These are phyloP conservation scores for Clarias laeviceps DNA, from an alignment of 2,797 vertebrate genomes.

Conservation along the genomic window DNA sequence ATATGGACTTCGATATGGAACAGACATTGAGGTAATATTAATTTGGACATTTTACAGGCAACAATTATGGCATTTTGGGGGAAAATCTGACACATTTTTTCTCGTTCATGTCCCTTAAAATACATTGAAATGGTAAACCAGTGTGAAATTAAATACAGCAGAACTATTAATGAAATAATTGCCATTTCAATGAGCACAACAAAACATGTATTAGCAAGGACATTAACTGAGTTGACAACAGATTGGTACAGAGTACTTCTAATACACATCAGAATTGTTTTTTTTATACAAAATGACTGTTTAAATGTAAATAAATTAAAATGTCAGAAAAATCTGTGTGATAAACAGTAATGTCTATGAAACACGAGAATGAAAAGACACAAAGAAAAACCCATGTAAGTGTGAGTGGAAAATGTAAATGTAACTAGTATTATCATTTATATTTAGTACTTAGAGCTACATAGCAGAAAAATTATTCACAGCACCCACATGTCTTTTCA, in stretches of 20 bases:
- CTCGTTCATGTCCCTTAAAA: not conserved
- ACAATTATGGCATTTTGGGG: not conserved
- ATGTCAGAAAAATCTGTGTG: not conserved
- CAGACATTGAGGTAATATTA: not conserved
- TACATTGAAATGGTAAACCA: constrained; percentile 64
- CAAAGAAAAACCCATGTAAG: not conserved
- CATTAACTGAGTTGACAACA: not conserved
- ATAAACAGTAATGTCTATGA: not conserved
- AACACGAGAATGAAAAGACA: not conserved
- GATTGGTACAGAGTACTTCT: constrained; percentile 31
- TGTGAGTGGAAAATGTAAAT: not conserved
- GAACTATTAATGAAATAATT: constrained; percentile 46
- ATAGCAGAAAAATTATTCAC: not conserved
- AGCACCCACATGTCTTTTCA: not conserved
- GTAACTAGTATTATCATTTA: not conserved
- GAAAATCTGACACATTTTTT: not conserved
- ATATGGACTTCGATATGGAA: not conserved
- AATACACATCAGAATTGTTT: not conserved
- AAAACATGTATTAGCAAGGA: not conserved
- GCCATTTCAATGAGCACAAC: constrained; percentile 39
- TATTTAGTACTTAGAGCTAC: constrained; percentile 5
- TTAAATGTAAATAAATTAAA: constrained; percentile 13
- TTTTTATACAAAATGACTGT: not conserved
- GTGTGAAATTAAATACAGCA: constrained; percentile 59
- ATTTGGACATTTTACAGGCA: not conserved